Evolutionary conservation across 2,888 invertebrate species (phyloP).

Genomic region (Rugalucina vietnamica): DNA sequence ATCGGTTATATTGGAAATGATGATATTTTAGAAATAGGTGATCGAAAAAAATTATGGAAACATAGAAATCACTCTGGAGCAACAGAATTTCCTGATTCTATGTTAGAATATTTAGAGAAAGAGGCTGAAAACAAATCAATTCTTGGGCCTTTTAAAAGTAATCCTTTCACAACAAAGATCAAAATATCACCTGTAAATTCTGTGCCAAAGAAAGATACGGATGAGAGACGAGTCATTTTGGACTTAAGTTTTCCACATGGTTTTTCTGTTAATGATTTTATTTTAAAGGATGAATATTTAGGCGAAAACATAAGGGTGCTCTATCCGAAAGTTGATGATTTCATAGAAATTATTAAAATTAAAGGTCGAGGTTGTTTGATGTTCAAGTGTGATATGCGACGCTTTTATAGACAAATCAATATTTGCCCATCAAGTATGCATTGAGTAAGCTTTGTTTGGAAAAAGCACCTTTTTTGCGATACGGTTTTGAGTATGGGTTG

Average conservation of each 20-base stretch:
- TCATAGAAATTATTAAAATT: not conserved
- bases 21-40: not conserved
- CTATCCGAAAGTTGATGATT: slow-evolving; percentile 8
- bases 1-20: not conserved
- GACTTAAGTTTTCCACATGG: not conserved
- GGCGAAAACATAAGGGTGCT: not conserved
- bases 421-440: not conserved
- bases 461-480: not conserved
- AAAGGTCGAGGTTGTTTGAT: slow-evolving; percentile 6
- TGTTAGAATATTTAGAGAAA: not conserved
- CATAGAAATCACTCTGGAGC: not conserved
- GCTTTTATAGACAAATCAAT: not conserved
- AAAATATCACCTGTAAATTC: slow-evolving; percentile 8
- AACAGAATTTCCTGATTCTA: not conserved
- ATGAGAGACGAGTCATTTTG: not conserved
- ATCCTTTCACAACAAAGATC: not conserved
- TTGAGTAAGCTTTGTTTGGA: not conserved
- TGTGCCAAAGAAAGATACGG: not conserved
- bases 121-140: not conserved
- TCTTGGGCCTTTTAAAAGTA: not conserved
- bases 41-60: not conserved
- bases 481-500: not conserved
- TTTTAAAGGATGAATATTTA: not conserved
- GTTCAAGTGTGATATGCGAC: not conserved
- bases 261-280: not conserved